These are phyloP conservation scores for Drosophila maculinotata DNA, from an alignment of 2,888 invertebrate species.

Conservation along the genomic window DNA sequence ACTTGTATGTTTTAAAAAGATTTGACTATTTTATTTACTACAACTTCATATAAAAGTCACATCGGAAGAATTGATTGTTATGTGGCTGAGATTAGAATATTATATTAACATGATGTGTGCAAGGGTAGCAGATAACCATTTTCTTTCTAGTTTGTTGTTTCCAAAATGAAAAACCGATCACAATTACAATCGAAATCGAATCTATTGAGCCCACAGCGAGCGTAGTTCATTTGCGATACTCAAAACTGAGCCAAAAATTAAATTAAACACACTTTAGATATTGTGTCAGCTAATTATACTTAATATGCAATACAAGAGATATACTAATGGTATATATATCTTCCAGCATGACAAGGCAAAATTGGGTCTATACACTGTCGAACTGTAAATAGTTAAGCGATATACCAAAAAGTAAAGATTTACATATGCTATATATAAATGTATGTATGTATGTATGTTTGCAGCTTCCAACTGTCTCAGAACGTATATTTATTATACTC, in stretches of 20 bases:
- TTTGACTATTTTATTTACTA: no score
- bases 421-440: constrained; percentile 4
- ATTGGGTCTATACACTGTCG: constrained; percentile 21
- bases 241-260: constrained; percentile 78
- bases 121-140: neutral
- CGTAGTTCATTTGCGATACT: constrained; percentile 72
- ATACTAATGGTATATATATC: constrained; percentile 21
- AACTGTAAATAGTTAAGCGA: constrained; percentile 41
- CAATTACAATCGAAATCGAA: constrained; percentile 74
- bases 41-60: no score
- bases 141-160: constrained; percentile 27
- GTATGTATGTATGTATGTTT: constrained; percentile 11
- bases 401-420: constrained; percentile 35
- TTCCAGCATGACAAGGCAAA: constrained; percentile 35
- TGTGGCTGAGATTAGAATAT: neutral
- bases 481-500: constrained; percentile 46
- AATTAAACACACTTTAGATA: constrained; percentile 46
- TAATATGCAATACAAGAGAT: constrained; percentile 26
- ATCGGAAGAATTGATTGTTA: neutral
- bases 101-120: neutral
- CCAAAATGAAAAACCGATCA: constrained; percentile 46
- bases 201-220: constrained; percentile 71
- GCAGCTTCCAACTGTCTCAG: constrained; percentile 48
- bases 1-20: no score
- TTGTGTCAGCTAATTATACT: constrained; percentile 35